Evolutionary conservation across 2,797 vertebrate genomes (phyloP).

Genomic region (Spinus pinus): DNA sequence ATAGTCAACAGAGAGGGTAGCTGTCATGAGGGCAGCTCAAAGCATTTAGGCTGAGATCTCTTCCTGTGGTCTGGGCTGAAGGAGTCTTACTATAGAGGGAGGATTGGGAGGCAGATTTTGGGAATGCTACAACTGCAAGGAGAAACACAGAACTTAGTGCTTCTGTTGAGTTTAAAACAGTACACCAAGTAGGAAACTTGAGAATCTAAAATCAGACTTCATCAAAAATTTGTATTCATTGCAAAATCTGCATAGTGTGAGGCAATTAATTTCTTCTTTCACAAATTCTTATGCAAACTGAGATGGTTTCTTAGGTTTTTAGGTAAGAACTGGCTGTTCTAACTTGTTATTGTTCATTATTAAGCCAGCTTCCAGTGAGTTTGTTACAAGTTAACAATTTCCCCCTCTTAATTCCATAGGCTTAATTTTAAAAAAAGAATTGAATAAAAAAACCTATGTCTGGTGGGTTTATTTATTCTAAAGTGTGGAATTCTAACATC

Average conservation of each 20-base stretch:
- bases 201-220: not conserved
- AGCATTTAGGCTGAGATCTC: not conserved
- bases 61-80: not conserved
- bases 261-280: not conserved
- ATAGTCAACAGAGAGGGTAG: accelerated
- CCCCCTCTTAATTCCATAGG: not conserved
- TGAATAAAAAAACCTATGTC: not conserved
- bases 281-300: not conserved
- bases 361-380: not conserved
- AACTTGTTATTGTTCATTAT: not conserved
- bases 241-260: not conserved
- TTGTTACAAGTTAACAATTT: not conserved
- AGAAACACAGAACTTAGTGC: not conserved
- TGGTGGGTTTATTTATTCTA: conserved; percentile 32
- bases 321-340: not conserved
- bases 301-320: not conserved
- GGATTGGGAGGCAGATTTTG: not conserved
- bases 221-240: not conserved
- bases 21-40: not conserved
- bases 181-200: not conserved
- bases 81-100: not conserved
- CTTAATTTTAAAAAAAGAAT: not conserved
- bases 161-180: not conserved
- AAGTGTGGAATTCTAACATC: conserved; percentile 9
- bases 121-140: not conserved